Conservation (phyloP, 2,797 vertebrate genomes). For the Ataeniobius toweri region DNA sequence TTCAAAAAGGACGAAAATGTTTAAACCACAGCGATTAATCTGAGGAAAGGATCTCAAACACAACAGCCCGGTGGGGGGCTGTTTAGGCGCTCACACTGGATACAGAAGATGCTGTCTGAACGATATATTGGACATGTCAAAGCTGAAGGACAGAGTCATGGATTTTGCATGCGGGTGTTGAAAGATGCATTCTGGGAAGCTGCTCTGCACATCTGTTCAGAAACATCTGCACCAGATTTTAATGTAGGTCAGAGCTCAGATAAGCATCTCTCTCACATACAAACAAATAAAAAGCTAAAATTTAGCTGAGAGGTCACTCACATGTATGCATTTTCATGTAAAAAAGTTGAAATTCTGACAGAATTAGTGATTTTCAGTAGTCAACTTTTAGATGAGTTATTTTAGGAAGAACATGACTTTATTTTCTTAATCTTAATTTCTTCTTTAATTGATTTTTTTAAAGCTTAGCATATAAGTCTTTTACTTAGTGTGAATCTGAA, state of each 20-base stretch:
- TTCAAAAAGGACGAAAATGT: conserved; percentile 18
- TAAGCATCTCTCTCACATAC: conserved; percentile 9
- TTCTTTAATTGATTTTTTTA: not conserved
- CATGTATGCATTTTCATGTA: conserved; percentile 10
- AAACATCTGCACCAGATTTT: conserved; percentile 58
- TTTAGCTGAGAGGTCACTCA: not conserved
- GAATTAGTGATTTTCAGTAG: not conserved
- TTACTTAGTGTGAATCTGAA: conserved; percentile 14
- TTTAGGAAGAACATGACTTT: not conserved
- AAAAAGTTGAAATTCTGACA: not conserved
- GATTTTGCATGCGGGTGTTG: not conserved
- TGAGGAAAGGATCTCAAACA: conserved; percentile 14
- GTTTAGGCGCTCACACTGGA: conserved; percentile 14
- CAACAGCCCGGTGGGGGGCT: conserved; percentile 1
- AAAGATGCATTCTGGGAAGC: conserved; percentile 27
- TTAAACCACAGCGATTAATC: not conserved
- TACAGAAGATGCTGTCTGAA: not conserved
- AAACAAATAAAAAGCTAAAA: conserved; percentile 10
- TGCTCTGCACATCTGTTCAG: conserved; percentile 55
- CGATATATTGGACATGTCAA: not conserved
- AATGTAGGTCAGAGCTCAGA: conserved; percentile 57
- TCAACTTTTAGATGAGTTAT: not conserved
- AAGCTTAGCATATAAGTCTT: not conserved
- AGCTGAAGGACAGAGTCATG: conserved; percentile 21
- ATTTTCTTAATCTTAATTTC: not conserved